Conservation (phyloP, 2,113 vertebrate species). For the Sprattus sprattus region DNA sequence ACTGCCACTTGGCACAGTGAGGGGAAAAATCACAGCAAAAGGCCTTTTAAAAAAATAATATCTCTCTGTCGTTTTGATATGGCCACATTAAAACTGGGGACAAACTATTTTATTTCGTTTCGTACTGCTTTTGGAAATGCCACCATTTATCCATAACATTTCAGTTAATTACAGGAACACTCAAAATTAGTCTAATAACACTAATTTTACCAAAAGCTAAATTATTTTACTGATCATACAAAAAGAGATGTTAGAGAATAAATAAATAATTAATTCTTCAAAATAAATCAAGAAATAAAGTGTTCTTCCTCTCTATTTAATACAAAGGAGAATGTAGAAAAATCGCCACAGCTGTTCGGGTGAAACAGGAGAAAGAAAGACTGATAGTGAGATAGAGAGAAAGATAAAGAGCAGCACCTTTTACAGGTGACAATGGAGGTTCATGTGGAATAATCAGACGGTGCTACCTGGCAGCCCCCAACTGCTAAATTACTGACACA, state of each 20-base stretch:
- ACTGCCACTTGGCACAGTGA: background rate
- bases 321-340: background rate
- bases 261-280: background rate
- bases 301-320: background rate
- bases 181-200: background rate
- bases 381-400: background rate
- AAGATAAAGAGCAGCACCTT: constrained; percentile 45
- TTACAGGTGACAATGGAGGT: constrained; percentile 85
- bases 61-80: background rate
- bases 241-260: background rate
- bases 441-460: constrained; percentile 79
- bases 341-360: background rate
- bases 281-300: background rate
- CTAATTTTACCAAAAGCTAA: background rate
- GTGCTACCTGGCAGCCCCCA: constrained; percentile 89
- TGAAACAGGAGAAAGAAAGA: background rate
- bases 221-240: background rate
- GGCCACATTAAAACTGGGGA: background rate
- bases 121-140: background rate
- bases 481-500: constrained; percentile 86
- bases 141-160: background rate
- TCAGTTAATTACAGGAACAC: background rate
- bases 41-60: background rate
- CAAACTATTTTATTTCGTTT: background rate
- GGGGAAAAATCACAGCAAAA: background rate